Evolutionary conservation across 92 coral and sea anemone species (phyloP), one percentile per base, ranked within the genome.

Genomic region (Pocillopora grandis): DNA sequence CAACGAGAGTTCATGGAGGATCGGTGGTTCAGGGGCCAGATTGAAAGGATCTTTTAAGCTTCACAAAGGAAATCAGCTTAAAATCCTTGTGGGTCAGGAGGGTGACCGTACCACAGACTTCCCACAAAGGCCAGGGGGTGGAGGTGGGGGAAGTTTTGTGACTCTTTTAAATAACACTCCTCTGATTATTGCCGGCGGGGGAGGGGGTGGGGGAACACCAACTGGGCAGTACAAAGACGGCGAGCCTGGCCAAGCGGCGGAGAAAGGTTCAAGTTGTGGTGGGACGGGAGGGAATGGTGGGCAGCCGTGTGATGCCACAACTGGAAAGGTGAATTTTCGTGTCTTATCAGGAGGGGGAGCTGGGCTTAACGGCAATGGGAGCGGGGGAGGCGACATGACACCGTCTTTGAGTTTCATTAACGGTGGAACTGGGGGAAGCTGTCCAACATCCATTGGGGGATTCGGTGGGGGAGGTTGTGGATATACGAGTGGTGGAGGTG

Each of bases 71-170:
- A 66, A 71, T 2, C 19, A 35, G 56, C 77, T 93, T 62, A 89
- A 90, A 80, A 89, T 93, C 16, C 80, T 95, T 9, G 94, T 95
- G 16, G 97, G 98, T 9, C 98, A 95, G 70, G 59, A 84, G 65
- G 98, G 94, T 12, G 66, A 10, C 9, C 59, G 59, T 27, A 62
- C 73, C 59, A 60, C 57, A 2, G 11, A 12, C 10, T 66, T 81
- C 70, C 66, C 57, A 36, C 81, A 86, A 9, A 20, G 65, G 37
- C 88, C 92, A 1, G 97, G 97, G 72, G 97, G 97, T 36, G 97
- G 98, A 20, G 98, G 98, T 19, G 97, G 98, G 23, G 98, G 97
- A 17, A 86, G 89, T n/a, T 93, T 89, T 87, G 96, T 95, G 7
- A 81, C 91, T 10, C 62, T 80, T 15, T 60, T 20, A 61, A 56